phyloP scores from a whole-genome alignment of 2,888 invertebrate species.

The Monopis laevigella region DNA sequence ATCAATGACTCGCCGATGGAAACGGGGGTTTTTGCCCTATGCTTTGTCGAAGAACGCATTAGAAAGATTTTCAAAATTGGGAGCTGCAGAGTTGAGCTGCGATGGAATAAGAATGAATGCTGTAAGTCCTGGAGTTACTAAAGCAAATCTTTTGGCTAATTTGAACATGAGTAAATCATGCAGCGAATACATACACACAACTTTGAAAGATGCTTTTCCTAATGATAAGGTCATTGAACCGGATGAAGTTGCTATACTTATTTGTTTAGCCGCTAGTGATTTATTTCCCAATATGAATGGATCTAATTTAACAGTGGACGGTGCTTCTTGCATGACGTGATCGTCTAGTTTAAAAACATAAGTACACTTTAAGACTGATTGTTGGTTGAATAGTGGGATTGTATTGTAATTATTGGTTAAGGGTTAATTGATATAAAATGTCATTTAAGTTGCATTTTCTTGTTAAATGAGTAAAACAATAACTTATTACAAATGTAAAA shows the following conservation, averaged over 20 bases:
- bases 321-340: slow-evolving; percentile 25
- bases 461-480: too few species aligned
- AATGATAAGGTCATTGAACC: slow-evolving; percentile 29
- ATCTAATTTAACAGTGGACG: slow-evolving; percentile 31
- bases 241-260: slow-evolving; percentile 30
- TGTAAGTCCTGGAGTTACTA: slow-evolving; percentile 32
- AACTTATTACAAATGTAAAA: too few species aligned
- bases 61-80: slow-evolving; percentile 29
- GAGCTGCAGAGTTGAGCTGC: slow-evolving; percentile 28
- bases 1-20: slow-evolving; percentile 27
- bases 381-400: not conserved
- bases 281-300: slow-evolving; percentile 35
- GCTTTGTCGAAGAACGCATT: slow-evolving; percentile 31
- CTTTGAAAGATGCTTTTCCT: slow-evolving; percentile 19
- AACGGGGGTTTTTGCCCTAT: slow-evolving; percentile 29
- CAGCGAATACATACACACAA: slow-evolving; percentile 23
- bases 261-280: slow-evolving; percentile 33
- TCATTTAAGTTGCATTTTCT: too few species aligned
- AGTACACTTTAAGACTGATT: not conserved
- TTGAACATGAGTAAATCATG: slow-evolving; percentile 22
- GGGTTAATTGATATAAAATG: not conserved
- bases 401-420: not conserved
- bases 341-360: not conserved
- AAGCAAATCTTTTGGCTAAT: slow-evolving; percentile 28
- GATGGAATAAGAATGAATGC: slow-evolving; percentile 36